Evolutionary conservation across 2,113 vertebrate genomes (phyloP).

Genomic region (Paradisaea rubra): DNA sequence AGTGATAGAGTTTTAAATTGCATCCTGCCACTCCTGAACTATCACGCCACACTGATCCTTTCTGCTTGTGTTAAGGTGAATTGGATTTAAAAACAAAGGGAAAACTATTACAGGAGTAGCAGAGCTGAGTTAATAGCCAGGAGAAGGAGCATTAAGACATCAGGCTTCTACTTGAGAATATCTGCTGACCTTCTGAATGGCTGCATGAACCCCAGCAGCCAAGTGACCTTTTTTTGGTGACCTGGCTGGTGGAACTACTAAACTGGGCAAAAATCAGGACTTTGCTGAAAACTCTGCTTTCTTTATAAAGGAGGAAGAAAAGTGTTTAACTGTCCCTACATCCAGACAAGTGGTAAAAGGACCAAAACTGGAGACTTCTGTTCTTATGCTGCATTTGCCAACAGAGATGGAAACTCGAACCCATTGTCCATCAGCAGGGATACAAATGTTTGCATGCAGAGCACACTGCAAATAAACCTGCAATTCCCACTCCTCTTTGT

Average conservation of each 20-base stretch:
- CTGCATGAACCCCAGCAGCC: neutral
- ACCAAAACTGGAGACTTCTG: conserved; percentile 5
- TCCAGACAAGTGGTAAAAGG: conserved; percentile 1
- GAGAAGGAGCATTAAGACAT: neutral
- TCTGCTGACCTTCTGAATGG: neutral
- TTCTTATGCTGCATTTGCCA: neutral
- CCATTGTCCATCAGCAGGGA: neutral
- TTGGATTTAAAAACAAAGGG: neutral
- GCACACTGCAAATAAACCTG: neutral
- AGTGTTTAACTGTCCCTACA: neutral
- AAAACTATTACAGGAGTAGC: neutral
- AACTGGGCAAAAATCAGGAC: neutral
- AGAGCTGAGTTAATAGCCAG: neutral
- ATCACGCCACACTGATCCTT: accelerated
- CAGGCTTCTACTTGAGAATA: neutral
- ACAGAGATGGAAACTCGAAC: neutral
- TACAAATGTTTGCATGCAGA: neutral
- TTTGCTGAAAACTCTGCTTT: neutral
- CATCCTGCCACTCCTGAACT: neutral
- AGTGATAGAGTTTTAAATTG: neutral
- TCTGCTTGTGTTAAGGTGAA: neutral
- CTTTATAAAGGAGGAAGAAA: neutral
- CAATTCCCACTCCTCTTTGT: neutral
- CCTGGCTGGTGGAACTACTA: neutral
- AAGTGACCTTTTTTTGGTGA: neutral